Percentiles rank a stretch among this genome's conserved stretches.
phyloP scores from a whole-genome alignment of 2,113 vertebrate genomes.

The Coptodon bakossiorum region DNA sequence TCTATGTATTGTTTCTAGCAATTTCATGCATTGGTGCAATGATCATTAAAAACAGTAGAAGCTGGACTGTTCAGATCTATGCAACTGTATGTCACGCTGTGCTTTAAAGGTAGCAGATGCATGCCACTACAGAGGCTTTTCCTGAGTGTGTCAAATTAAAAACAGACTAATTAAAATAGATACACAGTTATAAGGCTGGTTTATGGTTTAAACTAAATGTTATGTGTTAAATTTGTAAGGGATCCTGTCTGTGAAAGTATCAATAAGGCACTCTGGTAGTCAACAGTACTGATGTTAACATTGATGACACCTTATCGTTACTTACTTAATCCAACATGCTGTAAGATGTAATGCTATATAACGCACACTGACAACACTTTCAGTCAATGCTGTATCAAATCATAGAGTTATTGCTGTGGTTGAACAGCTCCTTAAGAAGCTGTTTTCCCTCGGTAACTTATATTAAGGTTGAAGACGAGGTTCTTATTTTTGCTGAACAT shows the following conservation, averaged over 20 bases:
- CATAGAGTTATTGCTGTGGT: background rate
- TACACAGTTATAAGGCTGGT: background rate
- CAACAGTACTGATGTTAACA: background rate
- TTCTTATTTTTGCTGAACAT: conserved; percentile 1
- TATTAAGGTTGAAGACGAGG: background rate
- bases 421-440: background rate
- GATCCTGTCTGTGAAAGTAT: background rate
- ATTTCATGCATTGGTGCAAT: background rate
- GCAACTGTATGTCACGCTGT: background rate
- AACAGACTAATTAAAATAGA: background rate
- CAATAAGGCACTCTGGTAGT: background rate
- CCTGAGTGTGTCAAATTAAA: background rate
- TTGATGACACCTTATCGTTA: background rate
- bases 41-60: background rate
- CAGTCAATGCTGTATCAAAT: background rate
- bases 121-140: background rate
- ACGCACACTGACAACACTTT: background rate
- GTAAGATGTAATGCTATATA: background rate
- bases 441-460: background rate
- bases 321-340: conserved; percentile 44
- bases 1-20: background rate
- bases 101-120: background rate
- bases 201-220: background rate
- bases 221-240: background rate
- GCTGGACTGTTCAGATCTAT: conserved; percentile 23